These are phyloP conservation scores for Sinocyclocheilus grahami DNA, from an alignment of 2,113 vertebrate genomes.

Conservation along the genomic window DNA sequence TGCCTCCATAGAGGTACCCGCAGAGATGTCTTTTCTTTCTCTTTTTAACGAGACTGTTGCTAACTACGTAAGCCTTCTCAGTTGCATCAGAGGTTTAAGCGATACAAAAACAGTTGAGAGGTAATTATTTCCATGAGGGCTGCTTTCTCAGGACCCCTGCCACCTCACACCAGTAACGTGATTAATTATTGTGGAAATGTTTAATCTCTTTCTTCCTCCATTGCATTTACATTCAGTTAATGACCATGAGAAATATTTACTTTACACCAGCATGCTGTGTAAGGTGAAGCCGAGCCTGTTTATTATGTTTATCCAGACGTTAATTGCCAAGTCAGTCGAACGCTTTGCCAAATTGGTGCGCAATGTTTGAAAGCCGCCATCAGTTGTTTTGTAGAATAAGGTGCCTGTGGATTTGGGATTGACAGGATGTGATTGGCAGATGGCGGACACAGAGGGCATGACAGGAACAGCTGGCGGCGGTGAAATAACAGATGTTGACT, in stretches of 20 bases:
- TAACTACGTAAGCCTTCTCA: background rate
- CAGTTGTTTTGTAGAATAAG: conserved; percentile 13
- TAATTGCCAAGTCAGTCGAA: conserved; percentile 49
- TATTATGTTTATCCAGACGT: conserved; percentile 58
- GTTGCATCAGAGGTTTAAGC: conserved; percentile 47
- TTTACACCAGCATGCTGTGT: conserved; percentile 44
- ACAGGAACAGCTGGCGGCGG: conserved; percentile 39
- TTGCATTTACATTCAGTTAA: conserved; percentile 65
- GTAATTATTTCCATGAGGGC: conserved; percentile 69
- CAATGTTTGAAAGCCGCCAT: conserved; percentile 18
- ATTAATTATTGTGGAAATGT: conserved; percentile 70
- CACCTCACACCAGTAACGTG: conserved; percentile 56
- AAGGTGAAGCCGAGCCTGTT: conserved; percentile 43
- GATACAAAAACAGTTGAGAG: conserved; percentile 58
- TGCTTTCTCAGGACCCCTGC: conserved; percentile 56
- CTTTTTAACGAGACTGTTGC: conserved; percentile 19
- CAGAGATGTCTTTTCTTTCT: conserved; percentile 24
- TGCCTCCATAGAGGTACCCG: conserved; percentile 55
- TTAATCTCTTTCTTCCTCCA: conserved; percentile 58
- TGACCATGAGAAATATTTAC: conserved; percentile 65
- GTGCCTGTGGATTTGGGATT: conserved; percentile 19
- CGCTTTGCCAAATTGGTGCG: conserved; percentile 37
- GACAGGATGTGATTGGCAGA: conserved; percentile 49
- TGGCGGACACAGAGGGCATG: conserved; percentile 32
- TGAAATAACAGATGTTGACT: conserved; percentile 51